phyloP scores from a whole-genome alignment of 2,113 vertebrate genomes.

The Calyptommatus sinebrachiatus region DNA sequence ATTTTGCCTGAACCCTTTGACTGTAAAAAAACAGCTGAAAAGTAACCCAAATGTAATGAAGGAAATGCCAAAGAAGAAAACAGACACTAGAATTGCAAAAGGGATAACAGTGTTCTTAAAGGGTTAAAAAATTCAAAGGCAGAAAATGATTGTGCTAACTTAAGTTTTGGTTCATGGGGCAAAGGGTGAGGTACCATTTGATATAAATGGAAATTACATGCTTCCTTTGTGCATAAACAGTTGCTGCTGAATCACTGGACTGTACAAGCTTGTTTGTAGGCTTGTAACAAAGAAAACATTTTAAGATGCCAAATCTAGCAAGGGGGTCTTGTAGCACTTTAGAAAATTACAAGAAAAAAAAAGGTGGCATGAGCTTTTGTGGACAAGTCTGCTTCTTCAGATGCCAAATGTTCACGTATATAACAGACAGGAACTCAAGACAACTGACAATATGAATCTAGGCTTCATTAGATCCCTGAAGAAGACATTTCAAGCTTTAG shows the following conservation, averaged over 20 bases:
- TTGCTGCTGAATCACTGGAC: not conserved
- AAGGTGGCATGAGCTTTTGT: no score
- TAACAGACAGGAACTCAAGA: not conserved
- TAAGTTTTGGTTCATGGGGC: not conserved
- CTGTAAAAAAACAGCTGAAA: accelerated
- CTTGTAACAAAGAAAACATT: conserved; percentile 4
- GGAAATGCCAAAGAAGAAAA: conserved; percentile 10
- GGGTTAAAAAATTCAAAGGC: not conserved
- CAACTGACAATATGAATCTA: not conserved
- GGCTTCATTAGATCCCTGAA: not conserved
- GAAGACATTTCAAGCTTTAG: not conserved
- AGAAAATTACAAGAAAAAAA: no score
- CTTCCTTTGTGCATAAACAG: not conserved
- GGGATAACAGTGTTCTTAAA: not conserved
- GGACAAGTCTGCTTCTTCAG: not conserved
- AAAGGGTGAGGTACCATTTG: not conserved
- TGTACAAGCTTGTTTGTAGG: not conserved
- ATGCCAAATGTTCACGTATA: conserved; percentile 17
- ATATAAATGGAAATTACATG: conserved; percentile 5
- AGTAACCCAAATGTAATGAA: not conserved
- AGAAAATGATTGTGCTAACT: not conserved
- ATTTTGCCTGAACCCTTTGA: not conserved
- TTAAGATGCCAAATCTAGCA: not conserved
- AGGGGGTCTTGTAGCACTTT: no score
- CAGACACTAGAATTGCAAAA: not conserved